Percentiles rank a stretch among this genome's conserved stretches.
Evolutionary conservation across 1,140 invertebrate species (phyloP).

Genomic region (Drosophila tsacasi): DNA sequence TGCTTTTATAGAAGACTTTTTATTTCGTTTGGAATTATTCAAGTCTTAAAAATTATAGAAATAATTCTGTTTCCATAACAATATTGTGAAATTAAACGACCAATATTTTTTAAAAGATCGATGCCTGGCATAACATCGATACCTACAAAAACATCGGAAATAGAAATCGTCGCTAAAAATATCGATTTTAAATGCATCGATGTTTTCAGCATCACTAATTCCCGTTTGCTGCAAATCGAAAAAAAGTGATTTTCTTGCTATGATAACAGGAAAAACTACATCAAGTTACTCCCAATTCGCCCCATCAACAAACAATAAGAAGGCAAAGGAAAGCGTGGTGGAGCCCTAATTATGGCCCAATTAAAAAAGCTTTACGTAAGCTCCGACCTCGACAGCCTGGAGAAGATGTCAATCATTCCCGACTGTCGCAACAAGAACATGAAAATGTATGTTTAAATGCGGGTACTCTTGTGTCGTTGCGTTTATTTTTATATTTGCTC

Average conservation of each 20-base stretch:
- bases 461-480: constrained; percentile 31
- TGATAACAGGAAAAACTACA: constrained; percentile 18
- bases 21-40: too few relatives aligned
- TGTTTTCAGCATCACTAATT: constrained; percentile 5
- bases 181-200: neutral
- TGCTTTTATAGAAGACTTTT: too few relatives aligned
- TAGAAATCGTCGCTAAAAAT: neutral
- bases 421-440: constrained; percentile 86
- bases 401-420: constrained; percentile 86
- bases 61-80: too few relatives aligned
- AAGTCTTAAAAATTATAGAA: too few relatives aligned
- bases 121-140: too few relatives aligned
- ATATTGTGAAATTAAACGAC: too few relatives aligned
- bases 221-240: neutral
- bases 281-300: neutral
- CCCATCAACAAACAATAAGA: neutral
- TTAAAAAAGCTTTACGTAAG: constrained; percentile 86
- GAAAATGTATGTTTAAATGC: constrained; percentile 85
- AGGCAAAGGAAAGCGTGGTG: neutral
- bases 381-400: constrained; percentile 86
- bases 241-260: constrained; percentile 1
- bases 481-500: neutral
- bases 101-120: too few relatives aligned
- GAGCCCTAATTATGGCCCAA: constrained; percentile 70
- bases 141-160: neutral